Base-by-base conservation (phyloP, 2,113 vertebrate genomes). In the Trichomycterus rosablanca region DNA sequence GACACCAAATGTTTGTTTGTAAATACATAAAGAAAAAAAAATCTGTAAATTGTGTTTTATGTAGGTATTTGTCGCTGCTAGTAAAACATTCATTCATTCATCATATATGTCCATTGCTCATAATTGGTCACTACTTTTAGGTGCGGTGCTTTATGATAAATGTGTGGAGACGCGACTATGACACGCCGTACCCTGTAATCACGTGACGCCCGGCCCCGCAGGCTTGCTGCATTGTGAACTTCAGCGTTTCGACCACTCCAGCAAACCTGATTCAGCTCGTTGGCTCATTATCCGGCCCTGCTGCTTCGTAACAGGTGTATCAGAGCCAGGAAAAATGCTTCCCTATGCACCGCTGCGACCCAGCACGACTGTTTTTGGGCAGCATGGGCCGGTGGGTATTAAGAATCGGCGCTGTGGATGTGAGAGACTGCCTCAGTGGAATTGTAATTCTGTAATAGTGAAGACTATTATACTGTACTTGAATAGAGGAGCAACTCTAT, bases 231-330 rank as follows among this genome's bases (percentile, higher is more conserved):
- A 45, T 10, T 35, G 39, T 28, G 16, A 26, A 8, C 9, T 32
- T 52, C 50, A 63, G 40, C 61, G 12, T 22, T 32, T 32, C 10
- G 5, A 4, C 23, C 59, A 16, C 34, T 61, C 20, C 37, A 28
- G 22, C 35, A 35, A 42, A 50, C 43, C 45, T 61, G 45, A 60
- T 37, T 50, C 30, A 28, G 22, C 32, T 24, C 20, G 4, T 9
- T 3, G 40, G 14, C 60, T 53, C 18, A 52, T 63, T 52, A 63
- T 52, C 26, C 2, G 18, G 48, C 60, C 26, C 49, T 53, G 46
- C 19, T 16, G 61, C 19, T 26, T 32, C 22, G 3, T 45, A 16
- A 45, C 49, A 23, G 50, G 50, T 63, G 60, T 54, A 53, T 23
- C 11, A 24, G 18, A 28, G 34, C 16, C 16, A 10, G 34, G n/a